Conservation (phyloP, 2,888 invertebrate species). For the Amphipoea oculea region DNA sequence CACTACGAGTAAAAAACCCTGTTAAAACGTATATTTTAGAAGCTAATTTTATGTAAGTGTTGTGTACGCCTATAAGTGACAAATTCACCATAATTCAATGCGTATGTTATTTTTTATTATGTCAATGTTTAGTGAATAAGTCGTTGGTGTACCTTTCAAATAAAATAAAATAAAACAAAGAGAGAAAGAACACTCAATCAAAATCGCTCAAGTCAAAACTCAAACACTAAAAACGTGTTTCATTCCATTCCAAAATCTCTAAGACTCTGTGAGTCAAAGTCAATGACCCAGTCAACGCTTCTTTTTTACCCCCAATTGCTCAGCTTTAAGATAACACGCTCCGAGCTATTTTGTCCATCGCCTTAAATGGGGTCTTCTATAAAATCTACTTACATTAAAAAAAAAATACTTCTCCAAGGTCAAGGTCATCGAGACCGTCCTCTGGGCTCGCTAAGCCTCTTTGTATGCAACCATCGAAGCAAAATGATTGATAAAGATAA, state of each 20-base stretch:
- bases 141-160: too few species aligned
- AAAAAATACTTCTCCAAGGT: conserved; percentile 59
- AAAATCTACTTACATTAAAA: conserved; percentile 56
- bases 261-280: background rate
- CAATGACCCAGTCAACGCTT: conserved; percentile 38
- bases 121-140: too few species aligned
- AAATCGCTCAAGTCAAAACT: conserved; percentile 3
- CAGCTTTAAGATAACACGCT: conserved; percentile 55
- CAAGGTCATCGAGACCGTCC: conserved; percentile 54
- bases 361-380: conserved; percentile 41
- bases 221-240: conserved; percentile 6
- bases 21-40: too few species aligned
- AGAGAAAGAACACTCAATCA: background rate
- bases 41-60: too few species aligned
- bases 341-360: conserved; percentile 30
- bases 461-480: conserved; percentile 73
- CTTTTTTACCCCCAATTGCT: conserved; percentile 49
- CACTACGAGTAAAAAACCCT: too few species aligned
- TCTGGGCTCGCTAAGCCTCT: conserved; percentile 60
- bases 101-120: too few species aligned
- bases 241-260: conserved; percentile 6
- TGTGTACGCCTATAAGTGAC: too few species aligned
- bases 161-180: background rate
- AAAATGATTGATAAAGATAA: conserved; percentile 79
- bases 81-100: too few species aligned